Base-by-base conservation (phyloP, 2,113 vertebrate genomes). In the Alosa alosa region DNA sequence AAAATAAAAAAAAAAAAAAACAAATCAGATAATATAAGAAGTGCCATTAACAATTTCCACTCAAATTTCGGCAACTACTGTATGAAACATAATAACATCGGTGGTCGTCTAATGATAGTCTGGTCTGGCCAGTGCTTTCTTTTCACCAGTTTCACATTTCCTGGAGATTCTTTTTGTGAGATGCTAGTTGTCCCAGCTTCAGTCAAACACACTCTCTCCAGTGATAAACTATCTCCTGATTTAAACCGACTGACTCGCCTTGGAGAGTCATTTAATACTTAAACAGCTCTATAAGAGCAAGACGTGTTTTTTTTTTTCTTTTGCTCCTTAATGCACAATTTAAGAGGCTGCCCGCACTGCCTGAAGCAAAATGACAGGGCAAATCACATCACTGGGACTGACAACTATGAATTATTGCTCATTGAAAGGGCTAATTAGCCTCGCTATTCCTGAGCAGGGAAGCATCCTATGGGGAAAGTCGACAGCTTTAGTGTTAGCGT, bases 391-490 rank as follows among this genome's bases (percentile, higher is more conserved):
- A 86, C 92, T 92, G 91, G 81, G 87, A 88, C 91, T 82, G 84
- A 89, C 83, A 85, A 46, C 25, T n/a, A 87, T 94, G 91, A 94
- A 93, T 92, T 92, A 91, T 92, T 93, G 92, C 92, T 93, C 90
- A 91, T 92, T 95, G 93, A 94, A 91, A 91, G 91, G 86, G 92
- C 91, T 93, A 93, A 94, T 93, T 92, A 92, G 90, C 93, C 84
- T 82, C 88, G 86, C 78, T 91, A 84, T 86, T 91, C 87, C 88
- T 86, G 88, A 92, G 89, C 55, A 88, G 89, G 81, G n/a, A 85
- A 88, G 92, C 92, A 91, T 91, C 90, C 92, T 87, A 91, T 93
- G 93, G 94, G 94, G 93, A 94, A 7, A 82, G 22, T 22, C 0
- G 17, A 50, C 84, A 52, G 10, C 31, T 91, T n/a, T 22, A 92